Evolutionary conservation across 2,888 invertebrate genomes (phyloP), one percentile per base, ranked within the genome.

Genomic region (Poecilobothrus nobilitatus): DNA sequence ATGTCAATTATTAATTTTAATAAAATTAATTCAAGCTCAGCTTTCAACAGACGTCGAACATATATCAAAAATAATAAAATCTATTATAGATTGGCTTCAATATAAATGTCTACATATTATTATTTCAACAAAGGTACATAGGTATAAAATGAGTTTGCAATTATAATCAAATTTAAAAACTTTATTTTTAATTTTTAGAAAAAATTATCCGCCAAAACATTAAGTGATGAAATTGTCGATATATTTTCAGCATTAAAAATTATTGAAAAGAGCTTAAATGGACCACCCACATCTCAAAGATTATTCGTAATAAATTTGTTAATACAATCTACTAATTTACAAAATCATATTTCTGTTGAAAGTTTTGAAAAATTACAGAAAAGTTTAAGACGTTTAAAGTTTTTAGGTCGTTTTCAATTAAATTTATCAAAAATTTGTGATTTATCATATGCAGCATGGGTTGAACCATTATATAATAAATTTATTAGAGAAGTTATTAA

Each of bases 1-100:
- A 67, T 95, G 94, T 82, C 88, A 90, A 76, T 84, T 95, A 33
- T 85, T 94, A 68, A 94, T 95, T 80, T 84, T 92, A 71, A 81
- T 95, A 61, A 93, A 94, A 82, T 86, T 89, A 41, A 84, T 95
- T 72, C 88, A 90, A 76, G 85, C 87, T 72, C 87, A 86, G 18
- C 90, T 92, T 74, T 85, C 87, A 68, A 84, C 88, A 62, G 87
- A 92, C 77, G 85, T 88, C 66, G 84, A 89, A 71, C 84, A 88
- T 72, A 86, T 95, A 67, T 86, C 89, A 22, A 89, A 89, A 76
- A 88, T 91, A 15, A 84, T 90, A 68, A 87, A 89, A 74, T 89
- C 93, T 79, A 88, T 93, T 65, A 81, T 89, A 20, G 95, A 95
- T 76, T 91, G 94, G 81, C 84, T 93, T 64, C 85, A 88, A 73